phyloP scores from a whole-genome alignment of 2,113 vertebrate genomes.

The Pluvialis apricaria region DNA sequence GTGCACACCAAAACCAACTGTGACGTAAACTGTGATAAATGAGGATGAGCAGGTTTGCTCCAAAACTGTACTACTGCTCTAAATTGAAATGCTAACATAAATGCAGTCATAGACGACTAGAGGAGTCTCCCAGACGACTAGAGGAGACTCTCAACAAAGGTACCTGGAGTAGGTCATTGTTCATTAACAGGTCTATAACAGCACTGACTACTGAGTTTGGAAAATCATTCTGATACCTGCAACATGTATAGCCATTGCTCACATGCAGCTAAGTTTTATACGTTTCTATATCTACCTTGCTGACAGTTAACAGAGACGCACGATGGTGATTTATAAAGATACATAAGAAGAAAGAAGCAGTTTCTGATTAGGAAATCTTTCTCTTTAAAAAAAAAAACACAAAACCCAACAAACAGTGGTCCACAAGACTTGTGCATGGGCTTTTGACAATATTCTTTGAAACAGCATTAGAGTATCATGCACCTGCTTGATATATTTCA shows the following conservation, averaged over 20 bases:
- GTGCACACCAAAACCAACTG: background rate
- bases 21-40: background rate
- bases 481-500: background rate
- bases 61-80: background rate
- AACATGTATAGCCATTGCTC: background rate
- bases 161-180: background rate
- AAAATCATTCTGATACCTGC: background rate
- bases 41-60: background rate
- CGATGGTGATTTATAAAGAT: background rate
- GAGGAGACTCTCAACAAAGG: background rate
- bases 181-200: background rate
- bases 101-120: background rate
- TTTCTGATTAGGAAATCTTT: background rate
- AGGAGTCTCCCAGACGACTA: background rate
- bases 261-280: background rate
- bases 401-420: background rate
- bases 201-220: background rate
- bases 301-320: background rate
- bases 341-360: background rate
- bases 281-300: background rate
- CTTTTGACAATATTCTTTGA: background rate
- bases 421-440: background rate
- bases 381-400: background rate
- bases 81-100: background rate
- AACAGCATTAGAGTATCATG: background rate